phyloP scores from a whole-genome alignment of 2,888 invertebrate species.

The Perdita meconis region DNA sequence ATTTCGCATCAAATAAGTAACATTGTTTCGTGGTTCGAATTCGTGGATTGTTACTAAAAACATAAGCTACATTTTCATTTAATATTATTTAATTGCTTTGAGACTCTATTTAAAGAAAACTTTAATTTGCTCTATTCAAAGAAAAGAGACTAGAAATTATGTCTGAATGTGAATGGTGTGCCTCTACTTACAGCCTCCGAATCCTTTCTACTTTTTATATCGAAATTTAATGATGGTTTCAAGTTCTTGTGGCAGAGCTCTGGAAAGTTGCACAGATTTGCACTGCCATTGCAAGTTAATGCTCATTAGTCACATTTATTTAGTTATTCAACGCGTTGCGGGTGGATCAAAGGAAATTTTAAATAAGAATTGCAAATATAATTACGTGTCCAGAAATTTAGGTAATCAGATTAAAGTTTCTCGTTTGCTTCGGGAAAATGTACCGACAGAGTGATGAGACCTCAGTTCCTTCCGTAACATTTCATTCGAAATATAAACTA shows the following conservation, averaged over 20 bases:
- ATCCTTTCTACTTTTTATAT: not conserved
- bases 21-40: too few species aligned
- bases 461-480: slow-evolving; percentile 2
- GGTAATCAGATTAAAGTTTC: not conserved
- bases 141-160: not conserved
- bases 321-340: too few species aligned
- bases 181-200: not conserved
- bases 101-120: too few species aligned
- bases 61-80: too few species aligned
- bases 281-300: not conserved
- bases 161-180: not conserved
- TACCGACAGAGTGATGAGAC: not conserved
- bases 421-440: not conserved
- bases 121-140: too few species aligned
- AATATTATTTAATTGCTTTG: too few species aligned
- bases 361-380: slow-evolving; percentile 2
- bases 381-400: not conserved
- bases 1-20: too few species aligned
- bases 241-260: not conserved
- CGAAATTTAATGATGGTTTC: not conserved
- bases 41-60: too few species aligned
- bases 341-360: not conserved
- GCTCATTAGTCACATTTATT: not conserved
- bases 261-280: not conserved
- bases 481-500: slow-evolving; percentile 23